Conservation (phyloP, 2,113 vertebrate species). For the Tauraco erythrolophus region DNA sequence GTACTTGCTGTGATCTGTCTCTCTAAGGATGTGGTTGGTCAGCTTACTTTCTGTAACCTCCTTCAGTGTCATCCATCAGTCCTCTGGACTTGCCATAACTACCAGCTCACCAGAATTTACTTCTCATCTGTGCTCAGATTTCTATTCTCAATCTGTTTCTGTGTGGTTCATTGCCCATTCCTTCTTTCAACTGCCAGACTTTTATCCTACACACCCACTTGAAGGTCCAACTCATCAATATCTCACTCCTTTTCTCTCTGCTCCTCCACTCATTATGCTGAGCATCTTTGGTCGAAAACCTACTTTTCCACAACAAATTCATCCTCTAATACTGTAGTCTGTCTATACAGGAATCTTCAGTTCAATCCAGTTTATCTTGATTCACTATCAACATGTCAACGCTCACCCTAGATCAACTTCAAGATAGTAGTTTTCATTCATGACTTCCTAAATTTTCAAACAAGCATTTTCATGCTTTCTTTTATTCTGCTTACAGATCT, state of each 20-base stretch:
- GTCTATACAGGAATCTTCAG: neutral
- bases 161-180: neutral
- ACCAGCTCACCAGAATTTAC: neutral
- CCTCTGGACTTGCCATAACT: neutral
- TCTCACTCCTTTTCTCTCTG: neutral
- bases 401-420: slow-evolving; percentile 42
- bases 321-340: neutral
- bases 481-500: slow-evolving; percentile 54
- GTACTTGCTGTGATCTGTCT: neutral
- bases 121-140: neutral
- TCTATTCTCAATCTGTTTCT: neutral
- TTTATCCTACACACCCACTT: neutral
- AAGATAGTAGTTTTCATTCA: neutral
- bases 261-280: neutral
- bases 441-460: slow-evolving; percentile 49
- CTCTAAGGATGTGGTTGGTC: neutral
- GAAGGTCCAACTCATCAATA: neutral
- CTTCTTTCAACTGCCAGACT: neutral
- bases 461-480: slow-evolving; percentile 61
- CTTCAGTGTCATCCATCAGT: neutral
- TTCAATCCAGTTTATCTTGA: neutral
- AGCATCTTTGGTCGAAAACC: neutral
- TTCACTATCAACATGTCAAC: neutral
- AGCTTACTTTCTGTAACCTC: neutral
- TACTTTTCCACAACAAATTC: neutral